Conservation (phyloP, 2,888 invertebrate species). For the Protonemura montana region DNA sequence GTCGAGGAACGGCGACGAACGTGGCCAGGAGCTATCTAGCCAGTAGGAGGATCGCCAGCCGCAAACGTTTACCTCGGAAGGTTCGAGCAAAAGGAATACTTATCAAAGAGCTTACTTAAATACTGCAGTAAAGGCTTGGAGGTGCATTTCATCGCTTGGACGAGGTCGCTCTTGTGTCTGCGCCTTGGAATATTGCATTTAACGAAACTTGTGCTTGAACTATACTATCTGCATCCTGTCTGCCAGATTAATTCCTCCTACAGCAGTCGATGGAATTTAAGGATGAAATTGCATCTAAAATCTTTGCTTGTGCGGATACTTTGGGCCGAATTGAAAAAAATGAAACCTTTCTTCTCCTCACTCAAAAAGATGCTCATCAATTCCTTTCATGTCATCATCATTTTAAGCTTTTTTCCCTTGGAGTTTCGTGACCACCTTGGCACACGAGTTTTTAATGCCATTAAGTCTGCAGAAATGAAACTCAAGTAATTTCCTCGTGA, state of each 20-base stretch:
- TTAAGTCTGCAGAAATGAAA: constrained; percentile 3
- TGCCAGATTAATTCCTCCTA: too few relatives aligned
- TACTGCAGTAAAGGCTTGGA: not conserved
- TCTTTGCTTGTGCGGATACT: not conserved
- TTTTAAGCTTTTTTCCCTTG: not conserved
- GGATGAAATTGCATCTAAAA: not conserved
- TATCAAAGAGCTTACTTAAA: not conserved
- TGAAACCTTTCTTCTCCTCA: not conserved
- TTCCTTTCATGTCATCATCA: constrained; percentile 7
- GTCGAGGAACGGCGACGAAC: not conserved
- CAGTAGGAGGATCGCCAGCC: constrained; percentile 1
- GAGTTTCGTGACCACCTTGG: not conserved
- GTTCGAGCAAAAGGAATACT: not conserved
- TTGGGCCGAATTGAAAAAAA: not conserved
- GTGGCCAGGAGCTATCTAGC: not conserved
- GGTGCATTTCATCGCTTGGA: too few relatives aligned
- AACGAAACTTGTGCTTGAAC: too few relatives aligned
- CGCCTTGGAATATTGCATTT: too few relatives aligned
- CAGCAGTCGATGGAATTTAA: too few relatives aligned
- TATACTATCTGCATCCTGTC: too few relatives aligned
- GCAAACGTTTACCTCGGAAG: not conserved
- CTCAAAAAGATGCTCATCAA: not conserved
- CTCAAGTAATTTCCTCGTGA: not conserved
- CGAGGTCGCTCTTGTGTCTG: too few relatives aligned
- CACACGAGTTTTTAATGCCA: not conserved